Evolutionary conservation across 2,113 vertebrate genomes (phyloP).

Genomic region (Danionella cerebrum): DNA sequence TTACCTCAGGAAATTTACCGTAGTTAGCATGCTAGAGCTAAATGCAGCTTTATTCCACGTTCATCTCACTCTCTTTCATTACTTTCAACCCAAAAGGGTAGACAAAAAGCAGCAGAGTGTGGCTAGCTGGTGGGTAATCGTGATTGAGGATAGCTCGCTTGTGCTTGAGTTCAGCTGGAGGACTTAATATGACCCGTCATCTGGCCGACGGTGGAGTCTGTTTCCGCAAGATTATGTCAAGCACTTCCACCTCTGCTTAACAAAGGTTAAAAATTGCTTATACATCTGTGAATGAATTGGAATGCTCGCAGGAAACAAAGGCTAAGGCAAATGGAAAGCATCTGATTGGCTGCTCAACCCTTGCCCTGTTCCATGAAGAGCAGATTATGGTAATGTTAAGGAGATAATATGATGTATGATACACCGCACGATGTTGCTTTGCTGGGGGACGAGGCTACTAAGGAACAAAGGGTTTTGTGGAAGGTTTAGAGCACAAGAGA

Average conservation of each 20-base stretch:
- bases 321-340: conserved; percentile 39
- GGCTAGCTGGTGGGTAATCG: neutral
- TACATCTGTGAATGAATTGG: conserved; percentile 70
- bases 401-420: conserved; percentile 13
- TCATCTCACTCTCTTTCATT: conserved; percentile 10
- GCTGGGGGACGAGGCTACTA: neutral
- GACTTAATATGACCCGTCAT: conserved; percentile 68
- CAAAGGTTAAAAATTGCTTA: conserved; percentile 71
- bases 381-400: conserved; percentile 21
- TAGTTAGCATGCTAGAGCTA: neutral
- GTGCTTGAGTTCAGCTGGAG: conserved; percentile 51
- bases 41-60: neutral
- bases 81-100: conserved; percentile 34
- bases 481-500: conserved; percentile 33
- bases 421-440: neutral
- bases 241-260: conserved; percentile 67
- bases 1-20: conserved; percentile 15
- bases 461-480: conserved; percentile 1
- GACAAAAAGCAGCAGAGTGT: conserved; percentile 24
- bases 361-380: conserved; percentile 1
- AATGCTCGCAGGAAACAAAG: conserved; percentile 61
- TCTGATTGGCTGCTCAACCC: conserved; percentile 44
- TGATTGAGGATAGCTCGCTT: neutral
- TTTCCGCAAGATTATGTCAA: conserved; percentile 65
- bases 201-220: conserved; percentile 53